Conservation (phyloP, 2,113 vertebrate genomes). For the Labrus mixtus region DNA sequence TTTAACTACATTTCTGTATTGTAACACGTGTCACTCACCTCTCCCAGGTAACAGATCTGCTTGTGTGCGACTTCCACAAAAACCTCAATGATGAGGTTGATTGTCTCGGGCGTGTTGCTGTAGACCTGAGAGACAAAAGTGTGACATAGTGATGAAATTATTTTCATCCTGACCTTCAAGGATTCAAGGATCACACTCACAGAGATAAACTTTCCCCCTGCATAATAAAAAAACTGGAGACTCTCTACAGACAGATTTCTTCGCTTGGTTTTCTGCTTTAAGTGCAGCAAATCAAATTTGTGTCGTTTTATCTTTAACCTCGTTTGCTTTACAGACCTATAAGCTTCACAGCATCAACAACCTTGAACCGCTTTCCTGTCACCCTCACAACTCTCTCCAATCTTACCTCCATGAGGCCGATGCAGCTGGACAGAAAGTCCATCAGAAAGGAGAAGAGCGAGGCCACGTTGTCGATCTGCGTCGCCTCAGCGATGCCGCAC, state of each 20-base stretch:
- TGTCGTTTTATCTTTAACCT: too few relatives aligned
- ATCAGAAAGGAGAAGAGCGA: slow-evolving; percentile 98
- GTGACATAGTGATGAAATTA: background rate
- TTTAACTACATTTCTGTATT: too few relatives aligned
- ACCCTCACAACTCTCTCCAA: background rate
- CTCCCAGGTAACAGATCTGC: slow-evolving; percentile 99
- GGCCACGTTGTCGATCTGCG: slow-evolving; percentile 97
- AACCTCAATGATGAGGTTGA: slow-evolving; percentile 99
- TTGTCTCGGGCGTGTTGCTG: slow-evolving; percentile 97
- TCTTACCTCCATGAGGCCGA: slow-evolving; percentile 93
- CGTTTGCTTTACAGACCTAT: background rate
- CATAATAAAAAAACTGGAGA: too few relatives aligned
- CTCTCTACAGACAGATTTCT: too few relatives aligned
- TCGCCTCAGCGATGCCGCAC: slow-evolving; percentile 97
- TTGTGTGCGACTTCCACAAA: slow-evolving; percentile 99
- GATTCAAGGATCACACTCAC: too few relatives aligned
- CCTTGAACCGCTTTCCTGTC: too few relatives aligned
- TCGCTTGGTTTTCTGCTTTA: too few relatives aligned
- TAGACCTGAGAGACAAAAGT: slow-evolving; percentile 83
- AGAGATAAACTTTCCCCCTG: too few relatives aligned
- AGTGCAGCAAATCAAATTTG: too few relatives aligned
- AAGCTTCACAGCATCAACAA: background rate
- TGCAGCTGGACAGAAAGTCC: slow-evolving; percentile 98
- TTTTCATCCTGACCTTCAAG: background rate
- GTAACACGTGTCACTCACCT: slow-evolving; percentile 83